phyloP scores from a whole-genome alignment of 2,797 vertebrate species.

The Tadarida brasiliensis region DNA sequence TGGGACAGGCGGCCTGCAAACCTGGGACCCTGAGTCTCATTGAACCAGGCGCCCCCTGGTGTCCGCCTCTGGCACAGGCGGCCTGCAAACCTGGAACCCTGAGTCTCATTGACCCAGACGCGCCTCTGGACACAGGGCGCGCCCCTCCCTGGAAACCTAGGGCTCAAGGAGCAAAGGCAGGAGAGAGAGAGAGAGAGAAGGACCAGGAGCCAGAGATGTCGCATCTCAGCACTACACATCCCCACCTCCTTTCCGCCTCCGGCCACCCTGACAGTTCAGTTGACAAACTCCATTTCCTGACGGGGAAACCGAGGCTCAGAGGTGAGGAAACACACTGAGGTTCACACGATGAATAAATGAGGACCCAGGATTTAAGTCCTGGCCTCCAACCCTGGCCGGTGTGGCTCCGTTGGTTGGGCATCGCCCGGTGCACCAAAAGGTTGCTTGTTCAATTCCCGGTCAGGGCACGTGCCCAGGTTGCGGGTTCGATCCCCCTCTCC shows the following conservation, averaged over 20 bases:
- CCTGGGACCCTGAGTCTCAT: accelerated
- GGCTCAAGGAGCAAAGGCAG: background rate
- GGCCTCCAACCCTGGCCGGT: no score
- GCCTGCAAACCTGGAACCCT: background rate
- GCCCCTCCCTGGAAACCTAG: background rate
- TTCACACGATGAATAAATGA: background rate
- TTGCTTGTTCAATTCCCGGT: no score
- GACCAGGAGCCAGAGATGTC: accelerated
- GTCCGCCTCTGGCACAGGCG: background rate
- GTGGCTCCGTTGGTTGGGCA: no score
- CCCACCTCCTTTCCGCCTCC: background rate
- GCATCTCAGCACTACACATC: accelerated
- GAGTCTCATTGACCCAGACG: accelerated
- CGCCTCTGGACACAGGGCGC: accelerated
- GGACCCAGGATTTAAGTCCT: no score
- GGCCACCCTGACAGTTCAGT: background rate
- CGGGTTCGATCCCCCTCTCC: no score
- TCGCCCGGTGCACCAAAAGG: no score
- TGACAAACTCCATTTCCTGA: background rate
- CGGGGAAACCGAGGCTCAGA: background rate
- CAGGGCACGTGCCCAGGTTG: no score
- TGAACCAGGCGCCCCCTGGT: conserved; percentile 78
- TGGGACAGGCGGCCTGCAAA: background rate
- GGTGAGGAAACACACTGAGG: background rate
- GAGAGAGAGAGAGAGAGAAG: background rate